Evolutionary conservation across 2,113 vertebrate species (phyloP).

Genomic region (Channa maculata): DNA sequence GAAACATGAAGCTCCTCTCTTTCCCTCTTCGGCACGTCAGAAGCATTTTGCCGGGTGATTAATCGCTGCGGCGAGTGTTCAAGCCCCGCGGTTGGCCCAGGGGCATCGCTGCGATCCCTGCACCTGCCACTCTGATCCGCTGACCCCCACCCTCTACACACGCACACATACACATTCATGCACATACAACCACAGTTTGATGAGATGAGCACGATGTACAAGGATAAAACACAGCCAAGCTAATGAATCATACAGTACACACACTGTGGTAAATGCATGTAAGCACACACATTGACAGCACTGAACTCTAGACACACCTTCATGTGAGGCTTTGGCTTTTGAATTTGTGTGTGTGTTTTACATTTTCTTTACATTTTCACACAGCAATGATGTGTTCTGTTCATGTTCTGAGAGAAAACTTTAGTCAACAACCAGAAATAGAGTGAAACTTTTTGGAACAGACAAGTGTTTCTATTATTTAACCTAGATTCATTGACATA

Average conservation of each 20-base stretch:
- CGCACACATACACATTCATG: slow-evolving; percentile 14
- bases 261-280: no score
- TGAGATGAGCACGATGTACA: slow-evolving; percentile 14
- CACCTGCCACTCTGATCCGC: slow-evolving; percentile 73
- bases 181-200: no score
- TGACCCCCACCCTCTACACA: slow-evolving; percentile 35
- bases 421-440: no score
- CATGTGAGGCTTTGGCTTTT: no score
- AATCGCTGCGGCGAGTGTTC: slow-evolving; percentile 68
- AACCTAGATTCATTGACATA: no score
- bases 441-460: no score
- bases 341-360: no score
- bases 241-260: background rate
- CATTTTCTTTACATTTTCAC: no score
- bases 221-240: background rate
- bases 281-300: background rate
- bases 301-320: background rate
- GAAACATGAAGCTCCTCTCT: slow-evolving; percentile 62
- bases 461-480: no score
- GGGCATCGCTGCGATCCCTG: slow-evolving; percentile 69
- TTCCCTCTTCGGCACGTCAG: slow-evolving; percentile 72
- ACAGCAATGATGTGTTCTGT: no score
- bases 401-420: no score
- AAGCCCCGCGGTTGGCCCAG: slow-evolving; percentile 60
- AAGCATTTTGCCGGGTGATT: slow-evolving; percentile 81